These are phyloP conservation scores for Onchidella celtica DNA, from an alignment of 2,888 invertebrate species.

Conservation along the genomic window DNA sequence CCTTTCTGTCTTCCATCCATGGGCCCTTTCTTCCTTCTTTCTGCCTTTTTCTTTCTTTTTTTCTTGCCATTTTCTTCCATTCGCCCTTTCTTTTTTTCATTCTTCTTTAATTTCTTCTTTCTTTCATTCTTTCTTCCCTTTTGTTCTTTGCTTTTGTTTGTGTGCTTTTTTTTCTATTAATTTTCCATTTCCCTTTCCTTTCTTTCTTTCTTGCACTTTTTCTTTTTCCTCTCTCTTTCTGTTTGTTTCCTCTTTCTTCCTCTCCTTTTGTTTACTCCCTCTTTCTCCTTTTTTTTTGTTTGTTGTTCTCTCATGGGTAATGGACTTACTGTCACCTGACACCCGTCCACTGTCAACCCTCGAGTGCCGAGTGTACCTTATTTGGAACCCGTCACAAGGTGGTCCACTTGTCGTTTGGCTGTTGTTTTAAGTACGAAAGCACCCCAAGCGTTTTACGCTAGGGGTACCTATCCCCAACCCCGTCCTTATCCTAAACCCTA, in stretches of 20 bases:
- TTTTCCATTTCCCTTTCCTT: not conserved
- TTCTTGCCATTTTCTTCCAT: slow-evolving; percentile 50
- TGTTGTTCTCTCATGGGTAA: not conserved
- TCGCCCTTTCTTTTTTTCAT: slow-evolving; percentile 41
- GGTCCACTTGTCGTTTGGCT: too few relatives aligned
- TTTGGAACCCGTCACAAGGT: too few relatives aligned
- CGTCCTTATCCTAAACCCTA: too few relatives aligned
- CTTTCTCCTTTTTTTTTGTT: not conserved
- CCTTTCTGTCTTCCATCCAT: too few relatives aligned
- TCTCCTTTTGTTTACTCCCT: not conserved
- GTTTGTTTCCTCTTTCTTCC: not conserved
- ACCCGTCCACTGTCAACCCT: not conserved
- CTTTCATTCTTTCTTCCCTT: not conserved
- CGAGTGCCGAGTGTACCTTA: too few relatives aligned
- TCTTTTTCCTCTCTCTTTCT: not conserved
- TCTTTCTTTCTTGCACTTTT: not conserved
- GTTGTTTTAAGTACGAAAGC: too few relatives aligned
- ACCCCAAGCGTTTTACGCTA: too few relatives aligned
- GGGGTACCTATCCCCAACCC: too few relatives aligned
- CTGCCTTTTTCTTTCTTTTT: slow-evolving; percentile 49
- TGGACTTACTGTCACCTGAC: not conserved
- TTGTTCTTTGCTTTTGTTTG: not conserved
- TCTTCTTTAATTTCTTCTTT: not conserved
- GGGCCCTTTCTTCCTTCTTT: slow-evolving; percentile 11
- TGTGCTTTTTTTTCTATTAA: not conserved